These are phyloP conservation scores for Kryptolebias ocellatus DNA, from an alignment of 2,797 vertebrate genomes.

Conservation along the genomic window DNA sequence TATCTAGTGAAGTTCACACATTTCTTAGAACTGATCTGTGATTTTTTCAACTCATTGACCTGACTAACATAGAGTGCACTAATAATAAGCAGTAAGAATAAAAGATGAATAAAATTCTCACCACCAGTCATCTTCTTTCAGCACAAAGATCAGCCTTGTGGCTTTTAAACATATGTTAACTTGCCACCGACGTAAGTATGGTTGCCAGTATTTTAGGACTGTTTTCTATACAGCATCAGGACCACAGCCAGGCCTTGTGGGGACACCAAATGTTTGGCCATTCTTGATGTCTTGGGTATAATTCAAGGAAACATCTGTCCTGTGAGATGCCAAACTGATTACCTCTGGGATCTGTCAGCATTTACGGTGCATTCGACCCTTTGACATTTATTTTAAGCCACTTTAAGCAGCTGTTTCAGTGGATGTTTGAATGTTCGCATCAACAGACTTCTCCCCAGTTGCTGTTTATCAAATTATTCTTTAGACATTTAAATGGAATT, in stretches of 20 bases:
- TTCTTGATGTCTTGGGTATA: slow-evolving; percentile 16
- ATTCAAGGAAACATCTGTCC: slow-evolving; percentile 42
- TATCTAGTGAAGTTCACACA: neutral
- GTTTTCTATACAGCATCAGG: neutral
- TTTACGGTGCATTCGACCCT: slow-evolving; percentile 22
- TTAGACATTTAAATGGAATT: no score
- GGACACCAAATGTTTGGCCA: neutral
- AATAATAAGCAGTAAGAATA: neutral
- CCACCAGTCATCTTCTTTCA: neutral
- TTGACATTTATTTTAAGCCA: slow-evolving; percentile 43
- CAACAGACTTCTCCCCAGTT: no score
- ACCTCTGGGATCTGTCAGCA: slow-evolving; percentile 10
- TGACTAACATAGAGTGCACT: no score
- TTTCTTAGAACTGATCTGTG: neutral
- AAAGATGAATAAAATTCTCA: neutral
- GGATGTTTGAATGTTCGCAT: slow-evolving; percentile 19
- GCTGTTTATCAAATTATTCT: no score
- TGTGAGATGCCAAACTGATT: slow-evolving; percentile 41
- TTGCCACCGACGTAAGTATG: neutral
- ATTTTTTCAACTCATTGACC: neutral
- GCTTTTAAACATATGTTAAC: neutral
- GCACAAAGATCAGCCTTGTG: neutral
- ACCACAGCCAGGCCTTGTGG: neutral
- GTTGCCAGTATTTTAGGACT: neutral
- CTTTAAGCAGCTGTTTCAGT: slow-evolving; percentile 20